A percentile compares a stretch with the other conserved stretches of the same genome.
These are phyloP conservation scores for Plebejus argus DNA, from an alignment of 2,888 invertebrate genomes.

Conservation along the genomic window DNA sequence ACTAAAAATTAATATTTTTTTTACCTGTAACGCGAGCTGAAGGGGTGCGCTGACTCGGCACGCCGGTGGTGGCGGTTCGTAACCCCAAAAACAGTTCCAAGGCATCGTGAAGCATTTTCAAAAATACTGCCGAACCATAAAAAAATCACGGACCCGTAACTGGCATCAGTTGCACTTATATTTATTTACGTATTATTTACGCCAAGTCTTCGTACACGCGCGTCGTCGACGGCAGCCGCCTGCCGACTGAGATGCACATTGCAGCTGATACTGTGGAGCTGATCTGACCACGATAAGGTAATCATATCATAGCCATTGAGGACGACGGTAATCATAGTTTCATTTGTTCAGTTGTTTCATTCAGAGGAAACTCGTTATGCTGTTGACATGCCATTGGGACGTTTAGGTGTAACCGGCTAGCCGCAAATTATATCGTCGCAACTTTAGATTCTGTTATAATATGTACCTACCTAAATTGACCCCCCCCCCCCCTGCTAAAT, in stretches of 20 bases:
- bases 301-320: conserved; percentile 28
- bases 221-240: conserved; percentile 54
- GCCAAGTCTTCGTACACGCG: conserved; percentile 45
- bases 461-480: neutral
- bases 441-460: neutral
- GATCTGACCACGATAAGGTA: conserved; percentile 47
- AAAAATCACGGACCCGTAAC: neutral
- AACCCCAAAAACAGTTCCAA: conserved; percentile 77
- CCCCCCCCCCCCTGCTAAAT: too few species aligned
- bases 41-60: conserved; percentile 72
- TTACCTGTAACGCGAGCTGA: conserved; percentile 66
- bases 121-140: conserved; percentile 33
- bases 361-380: neutral
- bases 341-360: conserved; percentile 1
- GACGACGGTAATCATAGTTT: conserved; percentile 15
- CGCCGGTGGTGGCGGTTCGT: conserved; percentile 66
- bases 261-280: conserved; percentile 48
- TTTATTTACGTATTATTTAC: conserved; percentile 33
- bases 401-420: too few species aligned
- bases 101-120: conserved; percentile 64
- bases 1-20: neutral
- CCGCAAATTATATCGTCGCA: neutral
- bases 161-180: neutral
- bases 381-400: neutral
- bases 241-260: conserved; percentile 54